Conservation (phyloP, 2,888 invertebrate genomes). For the Agrotis ipsilon region DNA sequence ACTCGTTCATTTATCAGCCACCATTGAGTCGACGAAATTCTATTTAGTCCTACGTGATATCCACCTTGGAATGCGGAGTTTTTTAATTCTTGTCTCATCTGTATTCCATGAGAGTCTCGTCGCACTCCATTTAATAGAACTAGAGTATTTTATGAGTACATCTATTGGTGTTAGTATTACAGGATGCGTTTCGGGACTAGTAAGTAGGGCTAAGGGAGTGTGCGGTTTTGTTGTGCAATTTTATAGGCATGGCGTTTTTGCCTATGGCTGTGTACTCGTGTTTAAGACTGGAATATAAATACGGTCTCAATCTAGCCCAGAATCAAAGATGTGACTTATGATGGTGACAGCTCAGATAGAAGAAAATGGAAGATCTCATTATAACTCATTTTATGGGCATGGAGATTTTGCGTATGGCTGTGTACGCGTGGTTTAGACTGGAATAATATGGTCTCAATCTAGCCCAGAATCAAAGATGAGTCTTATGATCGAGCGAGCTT, state of each 20-base stretch:
- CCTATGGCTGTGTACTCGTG: too few relatives aligned
- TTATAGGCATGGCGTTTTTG: neutral
- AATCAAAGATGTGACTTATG: too few relatives aligned
- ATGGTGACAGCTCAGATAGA: too few relatives aligned
- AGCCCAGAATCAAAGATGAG: too few relatives aligned
- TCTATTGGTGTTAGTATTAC: conserved; percentile 23
- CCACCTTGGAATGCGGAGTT: conserved; percentile 38
- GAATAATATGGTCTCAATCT: too few relatives aligned
- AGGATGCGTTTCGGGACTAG: conserved; percentile 13
- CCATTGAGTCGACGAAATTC: conserved; percentile 27
- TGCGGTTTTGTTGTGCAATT: conserved; percentile 2
- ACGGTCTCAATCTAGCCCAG: too few relatives aligned
- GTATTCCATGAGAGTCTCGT: conserved; percentile 36
- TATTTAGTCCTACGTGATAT: conserved; percentile 24
- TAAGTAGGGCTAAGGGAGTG: conserved; percentile 1
- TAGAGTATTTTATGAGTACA: conserved; percentile 40
- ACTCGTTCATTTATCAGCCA: conserved; percentile 28
- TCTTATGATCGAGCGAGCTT: too few relatives aligned
- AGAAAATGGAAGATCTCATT: too few relatives aligned
- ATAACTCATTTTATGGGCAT: too few relatives aligned
- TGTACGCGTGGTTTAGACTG: too few relatives aligned
- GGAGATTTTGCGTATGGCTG: too few relatives aligned
- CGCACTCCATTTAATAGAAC: conserved; percentile 44
- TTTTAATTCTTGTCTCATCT: conserved; percentile 50
- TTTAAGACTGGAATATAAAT: too few relatives aligned